These are phyloP conservation scores for Chrysolina oricalcia DNA, from an alignment of 2,888 invertebrate genomes.

Conservation along the genomic window DNA sequence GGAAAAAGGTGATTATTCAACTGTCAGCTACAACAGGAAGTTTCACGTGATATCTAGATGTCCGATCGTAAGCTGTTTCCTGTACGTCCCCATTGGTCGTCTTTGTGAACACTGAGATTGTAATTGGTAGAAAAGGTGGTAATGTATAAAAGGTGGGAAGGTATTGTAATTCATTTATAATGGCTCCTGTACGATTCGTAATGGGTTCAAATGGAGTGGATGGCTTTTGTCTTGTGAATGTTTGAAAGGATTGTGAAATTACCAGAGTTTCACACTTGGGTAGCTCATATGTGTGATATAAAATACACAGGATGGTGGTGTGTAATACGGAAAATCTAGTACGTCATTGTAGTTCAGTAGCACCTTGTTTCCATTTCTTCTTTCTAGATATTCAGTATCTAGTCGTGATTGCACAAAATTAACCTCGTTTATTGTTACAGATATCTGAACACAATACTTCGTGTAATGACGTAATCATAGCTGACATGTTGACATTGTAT, in stretches of 20 bases:
- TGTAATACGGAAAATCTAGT: no score
- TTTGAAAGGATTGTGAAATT: slow-evolving; percentile 29
- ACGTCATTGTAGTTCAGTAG: no score
- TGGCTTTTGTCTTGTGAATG: slow-evolving; percentile 29
- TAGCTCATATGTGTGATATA: background rate
- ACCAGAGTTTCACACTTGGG: background rate
- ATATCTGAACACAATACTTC: no score
- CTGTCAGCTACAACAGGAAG: slow-evolving; percentile 29
- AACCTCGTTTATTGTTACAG: no score
- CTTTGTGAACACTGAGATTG: slow-evolving; percentile 14
- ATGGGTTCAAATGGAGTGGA: background rate
- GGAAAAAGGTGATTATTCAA: slow-evolving; percentile 35
- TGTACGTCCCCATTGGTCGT: slow-evolving; percentile 33
- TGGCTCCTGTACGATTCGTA: slow-evolving; percentile 28
- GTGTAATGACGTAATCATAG: no score
- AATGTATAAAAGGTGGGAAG: slow-evolving; percentile 26
- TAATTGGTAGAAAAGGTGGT: slow-evolving; percentile 37
- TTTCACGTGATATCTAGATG: slow-evolving; percentile 27
- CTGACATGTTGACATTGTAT: no score
- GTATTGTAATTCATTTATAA: slow-evolving; percentile 31
- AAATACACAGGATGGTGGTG: background rate
- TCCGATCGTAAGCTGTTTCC: slow-evolving; percentile 29
- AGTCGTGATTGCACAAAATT: no score
- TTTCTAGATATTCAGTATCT: no score
- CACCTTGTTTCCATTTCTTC: no score